Conservation (phyloP, 2,113 vertebrate species). For the Labeo rohita region DNA sequence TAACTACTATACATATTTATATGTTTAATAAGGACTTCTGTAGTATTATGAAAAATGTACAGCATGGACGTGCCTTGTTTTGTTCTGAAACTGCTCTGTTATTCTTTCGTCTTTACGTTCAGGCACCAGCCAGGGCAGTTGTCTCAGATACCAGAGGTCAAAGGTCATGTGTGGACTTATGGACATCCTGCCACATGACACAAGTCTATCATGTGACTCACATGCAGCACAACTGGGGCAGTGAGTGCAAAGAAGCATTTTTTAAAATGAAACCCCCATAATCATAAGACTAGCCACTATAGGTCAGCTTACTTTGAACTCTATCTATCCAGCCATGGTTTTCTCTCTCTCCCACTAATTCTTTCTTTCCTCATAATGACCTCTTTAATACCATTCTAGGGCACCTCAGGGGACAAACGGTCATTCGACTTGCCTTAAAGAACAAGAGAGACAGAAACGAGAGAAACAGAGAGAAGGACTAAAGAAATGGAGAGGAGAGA, state of each 20-base stretch:
- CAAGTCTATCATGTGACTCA: neutral
- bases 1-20: no score
- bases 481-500: neutral
- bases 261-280: neutral
- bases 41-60: neutral
- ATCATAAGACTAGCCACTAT: conserved; percentile 26
- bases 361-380: conserved; percentile 11
- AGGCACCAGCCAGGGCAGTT: conserved; percentile 10
- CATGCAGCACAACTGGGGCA: neutral
- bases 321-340: neutral
- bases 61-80: neutral
- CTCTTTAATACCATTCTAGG: conserved; percentile 32
- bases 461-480: neutral
- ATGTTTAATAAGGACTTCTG: no score
- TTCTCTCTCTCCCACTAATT: conserved; percentile 18
- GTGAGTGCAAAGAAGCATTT: neutral
- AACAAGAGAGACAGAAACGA: neutral
- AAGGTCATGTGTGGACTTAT: conserved; percentile 1
- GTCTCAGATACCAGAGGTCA: conserved; percentile 41
- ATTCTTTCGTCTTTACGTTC: conserved; percentile 4
- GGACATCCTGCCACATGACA: conserved; percentile 12
- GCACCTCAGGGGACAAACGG: conserved; percentile 23
- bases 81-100: conserved; percentile 1
- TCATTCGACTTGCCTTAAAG: conserved; percentile 22
- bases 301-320: conserved; percentile 3